Base-by-base conservation (phyloP, 1,140 invertebrate genomes). In the Drosophila athabasca region DNA sequence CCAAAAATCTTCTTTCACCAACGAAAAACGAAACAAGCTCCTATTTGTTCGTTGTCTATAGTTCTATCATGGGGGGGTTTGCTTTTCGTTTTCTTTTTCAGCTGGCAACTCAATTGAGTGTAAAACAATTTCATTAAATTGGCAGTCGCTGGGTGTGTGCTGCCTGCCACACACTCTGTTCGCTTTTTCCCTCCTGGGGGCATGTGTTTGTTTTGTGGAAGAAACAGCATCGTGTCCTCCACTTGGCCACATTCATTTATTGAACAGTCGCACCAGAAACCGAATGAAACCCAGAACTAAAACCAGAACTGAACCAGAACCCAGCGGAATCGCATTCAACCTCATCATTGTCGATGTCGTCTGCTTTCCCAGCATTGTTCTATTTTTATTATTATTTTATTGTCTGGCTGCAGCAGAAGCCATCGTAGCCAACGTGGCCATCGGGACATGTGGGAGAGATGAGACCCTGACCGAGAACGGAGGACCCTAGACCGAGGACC, bases 61-160 rank as follows among this genome's bases (percentile, higher is more conserved):
- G 81, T 64, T 77, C 31, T 43, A 52, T 43, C 57, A 19, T 19
- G 17, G 31, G 39, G 50, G n/a, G 45, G 61, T n/a, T 39, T 53
- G 46, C 17, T 26, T 69, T 75, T 67, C 78, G 61, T 65, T 82
- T 75, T 62, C 51, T 79, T 83, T 78, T 75, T 58, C 75, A 81
- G 83, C 89, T 90, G 87, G 71, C 78, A 90, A 85, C 62, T 90
- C 85, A 90, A 90, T 90, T 90, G 85, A 90, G 85, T 90, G 85
- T 90, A 90, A 90, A 90, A 85, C 85, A 90, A 90, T 90, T 90
- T 90, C 75, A 85, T 90, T 90, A 84, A 85, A 73, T 73, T 68
- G 46, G 49, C 53, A 62, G 79, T 39, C 43, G 54, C 13, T 13
- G 35, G 41, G 62, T 22, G 22, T 50, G 50, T 58, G 59, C 43